Evolutionary conservation across 1,140 invertebrate genomes (phyloP), one percentile per base, ranked within the genome.

Genomic region (Triops longicaudatus): DNA sequence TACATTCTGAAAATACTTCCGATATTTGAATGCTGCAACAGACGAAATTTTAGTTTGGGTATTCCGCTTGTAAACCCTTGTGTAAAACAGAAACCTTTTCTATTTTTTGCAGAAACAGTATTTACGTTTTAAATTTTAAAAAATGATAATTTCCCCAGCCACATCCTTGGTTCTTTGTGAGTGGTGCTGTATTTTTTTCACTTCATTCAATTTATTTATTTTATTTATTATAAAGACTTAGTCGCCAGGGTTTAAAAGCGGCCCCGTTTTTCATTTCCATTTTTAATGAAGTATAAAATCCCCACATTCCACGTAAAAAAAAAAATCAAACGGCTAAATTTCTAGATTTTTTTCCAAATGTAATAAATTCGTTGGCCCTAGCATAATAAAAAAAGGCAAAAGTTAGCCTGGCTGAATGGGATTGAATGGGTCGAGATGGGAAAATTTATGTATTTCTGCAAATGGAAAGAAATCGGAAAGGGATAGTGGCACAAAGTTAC

Each of bases 41-140:
- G 44, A 10, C 4, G 11, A 9, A 41, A 26, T 12, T 41, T 12
- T 43, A 9, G 26, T 22, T 12, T 75, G 37, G 74, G 26, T 28
- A 75, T 75, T 75, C 74, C 74, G 74, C 74, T 75, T 75, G 74
- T 75, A 75, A 75, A 75, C 74, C 74, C 74, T 75, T 75, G 50
- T 22, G 17, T 6, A 63, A 63, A 17, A 63, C 22, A 63, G 17
- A 14, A 63, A 63, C 22, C 6, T 7, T 63, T 37, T 4, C 31
- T 37, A 2, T 37, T 37, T 37, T 37, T 37, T 4, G 31, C 31
- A 37, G 7, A 22, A 63, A 12, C 50, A 63, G 14, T 17, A 63
- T 63, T 63, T 17, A 63, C 11, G 43, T n/a, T 63, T 63, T 63
- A 12, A 63, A 10, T n/a, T 41, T 75, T 0, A 4, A 42, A 75